Evolutionary conservation across 2,113 vertebrate genomes (phyloP), one percentile per base, ranked within the genome.

Genomic region (Carollia perspicillata): DNA sequence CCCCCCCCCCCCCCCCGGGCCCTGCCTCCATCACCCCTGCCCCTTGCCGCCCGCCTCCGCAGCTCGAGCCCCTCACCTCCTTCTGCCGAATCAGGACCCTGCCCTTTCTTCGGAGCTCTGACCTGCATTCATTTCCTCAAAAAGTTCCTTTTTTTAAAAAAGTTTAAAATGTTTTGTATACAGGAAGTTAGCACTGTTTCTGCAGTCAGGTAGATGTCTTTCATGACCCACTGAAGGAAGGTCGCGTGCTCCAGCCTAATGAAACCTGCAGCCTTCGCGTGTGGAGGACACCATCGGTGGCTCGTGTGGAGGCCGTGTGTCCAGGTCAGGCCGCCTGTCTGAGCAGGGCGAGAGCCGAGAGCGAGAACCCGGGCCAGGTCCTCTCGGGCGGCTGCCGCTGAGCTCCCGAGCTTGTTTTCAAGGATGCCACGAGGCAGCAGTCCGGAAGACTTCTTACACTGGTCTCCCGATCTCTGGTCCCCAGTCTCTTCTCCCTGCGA

Each of bases 21-120:
- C 47, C 65, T 9, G 63, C 74, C 81, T 79, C 58, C 37, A 12
- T 60, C n/a, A 71, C 55, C 66, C 83, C 23, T 17, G 17, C 35
- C 4, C 13, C 23, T n/a, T 0, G 40, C 5, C 66, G 22, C 4
- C 22, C 20, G 14, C 0, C 11, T 74, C 44, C 44, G 49, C 33
- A n/a, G 22, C 65, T 77, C 4, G 22, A 66, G 35, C 4, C n/a
- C 53, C n/a, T 28, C 12, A 55, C 12, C 3, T 30, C 9, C 33
- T 8, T 8, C 8, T 28, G 84, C 74, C 74, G 85, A 77, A 58
- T 37, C 37, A 11, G 4, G 30, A 60, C 23, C 14, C 17, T 40
- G 40, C 8, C 60, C 42, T 94, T 71, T 51, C 68, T 53, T 74
- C 58, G 90, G 85, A 83, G 40, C 92, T 44, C 16, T 44, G 58